Base-by-base conservation (phyloP, 1,140 invertebrate species). In the Drosophila pectinifera region DNA sequence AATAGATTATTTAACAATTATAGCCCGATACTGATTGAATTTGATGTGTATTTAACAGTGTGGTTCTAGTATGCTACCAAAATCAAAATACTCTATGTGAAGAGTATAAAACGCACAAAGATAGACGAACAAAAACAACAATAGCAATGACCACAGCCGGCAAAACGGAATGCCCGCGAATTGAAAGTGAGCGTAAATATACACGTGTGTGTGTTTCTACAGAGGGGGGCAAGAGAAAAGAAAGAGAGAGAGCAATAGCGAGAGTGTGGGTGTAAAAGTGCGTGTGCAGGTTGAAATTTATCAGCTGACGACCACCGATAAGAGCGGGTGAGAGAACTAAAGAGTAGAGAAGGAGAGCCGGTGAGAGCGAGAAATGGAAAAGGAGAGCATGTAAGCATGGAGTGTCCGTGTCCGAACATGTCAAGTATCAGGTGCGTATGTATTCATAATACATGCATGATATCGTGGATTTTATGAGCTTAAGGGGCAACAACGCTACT, bases 141-240 rank as follows among this genome's bases (percentile, higher is more conserved):
- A 73, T 38, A 73, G 54, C 46, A 78, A 73, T 31, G 43, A 81
- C 64, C 58, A 75, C 73, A 73, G 39, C 73, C 73, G 73, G 73
- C 59, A 62, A 62, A 72, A 53, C 43, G 51, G 31, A 51, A 56
- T 41, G 41, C 43, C 46, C 38, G 42, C 70, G 31, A 76, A 85
- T 73, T 77, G 78, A 85, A 78, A 85, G 72, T 84, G 80, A 83
- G 80, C 80, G 51, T 63, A 56, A 24, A 34, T 46, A 20, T 64
- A 6, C 41, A 7, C 20, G 54, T 58, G 38, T 58, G 20, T 57
- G 36, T 56, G 34, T 62, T 16, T 42, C 6, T 28, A 16, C n/a
- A n/a, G 36, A 34, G 22, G 38, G 22, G 28, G n/a, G 31, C 26
- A 34, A 77, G 28, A 31, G 31, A 63, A 16, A 55, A 45, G 13